These are phyloP conservation scores for Porites evermanni DNA, from an alignment of 92 coral and sea anemone species.

Conservation along the genomic window DNA sequence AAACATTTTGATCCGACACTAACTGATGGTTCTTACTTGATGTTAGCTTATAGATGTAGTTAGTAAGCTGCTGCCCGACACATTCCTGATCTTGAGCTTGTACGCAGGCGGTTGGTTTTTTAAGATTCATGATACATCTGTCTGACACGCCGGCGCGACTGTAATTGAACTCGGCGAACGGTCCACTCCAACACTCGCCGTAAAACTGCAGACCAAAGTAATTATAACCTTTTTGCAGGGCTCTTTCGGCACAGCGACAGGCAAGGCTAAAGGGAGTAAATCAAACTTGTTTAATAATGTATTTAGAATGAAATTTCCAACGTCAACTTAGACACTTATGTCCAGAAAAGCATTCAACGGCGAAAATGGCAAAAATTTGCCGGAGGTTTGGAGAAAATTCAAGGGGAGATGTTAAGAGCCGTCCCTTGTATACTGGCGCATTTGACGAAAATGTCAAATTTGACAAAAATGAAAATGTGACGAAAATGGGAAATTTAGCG, in stretches of 20 bases:
- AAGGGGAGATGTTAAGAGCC: too few relatives aligned
- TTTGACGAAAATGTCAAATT: too few relatives aligned
- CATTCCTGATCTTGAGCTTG: slow-evolving; percentile 55
- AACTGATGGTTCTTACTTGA: slow-evolving; percentile 15
- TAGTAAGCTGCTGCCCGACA: slow-evolving; percentile 55
- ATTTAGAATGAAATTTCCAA: too few relatives aligned
- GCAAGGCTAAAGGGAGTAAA: slow-evolving; percentile 54
- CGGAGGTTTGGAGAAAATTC: too few relatives aligned
- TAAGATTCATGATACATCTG: slow-evolving; percentile 61
- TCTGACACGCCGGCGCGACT: slow-evolving; percentile 57
- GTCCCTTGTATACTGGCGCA: too few relatives aligned
- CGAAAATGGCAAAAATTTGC: too few relatives aligned
- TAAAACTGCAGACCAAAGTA: slow-evolving; percentile 74
- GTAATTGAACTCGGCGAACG: slow-evolving; percentile 46
- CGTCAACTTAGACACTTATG: too few relatives aligned
- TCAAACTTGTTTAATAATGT: too few relatives aligned
- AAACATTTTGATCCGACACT: too few relatives aligned
- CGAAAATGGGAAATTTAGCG: too few relatives aligned
- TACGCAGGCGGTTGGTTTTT: slow-evolving; percentile 47
- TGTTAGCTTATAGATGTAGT: slow-evolving; percentile 59
- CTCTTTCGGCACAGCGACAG: slow-evolving; percentile 75
- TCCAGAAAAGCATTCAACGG: too few relatives aligned
- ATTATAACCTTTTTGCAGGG: slow-evolving; percentile 66
- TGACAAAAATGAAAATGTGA: too few relatives aligned
- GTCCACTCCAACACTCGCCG: slow-evolving; percentile 86